These are phyloP conservation scores for Netelia virgata DNA, from an alignment of 2,888 invertebrate species.

Conservation along the genomic window DNA sequence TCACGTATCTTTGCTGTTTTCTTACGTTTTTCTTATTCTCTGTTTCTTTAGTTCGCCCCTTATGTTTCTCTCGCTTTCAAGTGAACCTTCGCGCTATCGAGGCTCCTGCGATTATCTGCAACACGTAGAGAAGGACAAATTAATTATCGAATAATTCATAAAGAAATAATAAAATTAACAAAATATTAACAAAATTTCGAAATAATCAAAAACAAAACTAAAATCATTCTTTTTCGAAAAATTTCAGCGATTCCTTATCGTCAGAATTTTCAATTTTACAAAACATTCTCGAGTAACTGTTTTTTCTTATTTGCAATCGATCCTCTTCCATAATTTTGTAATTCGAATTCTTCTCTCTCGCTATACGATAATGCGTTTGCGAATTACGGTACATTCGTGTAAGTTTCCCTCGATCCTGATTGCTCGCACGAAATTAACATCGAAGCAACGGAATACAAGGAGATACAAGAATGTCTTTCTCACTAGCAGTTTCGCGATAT, in stretches of 20 bases:
- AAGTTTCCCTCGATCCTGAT: slow-evolving; percentile 7
- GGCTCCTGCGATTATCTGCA: slow-evolving; percentile 47
- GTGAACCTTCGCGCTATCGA: not conserved
- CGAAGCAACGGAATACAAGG: slow-evolving; percentile 21
- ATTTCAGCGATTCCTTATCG: no score
- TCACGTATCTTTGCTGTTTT: not conserved
- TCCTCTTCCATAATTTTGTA: not conserved
- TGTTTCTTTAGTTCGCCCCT: not conserved
- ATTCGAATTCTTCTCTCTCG: not conserved
- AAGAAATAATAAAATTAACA: no score
- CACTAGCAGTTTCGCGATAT: slow-evolving; percentile 19
- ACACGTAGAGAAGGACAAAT: slow-evolving; percentile 4
- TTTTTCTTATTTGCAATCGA: not conserved
- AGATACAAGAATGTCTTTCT: slow-evolving; percentile 47
- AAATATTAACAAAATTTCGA: no score
- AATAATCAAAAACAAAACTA: no score
- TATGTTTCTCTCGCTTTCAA: slow-evolving; percentile 2
- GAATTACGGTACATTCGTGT: not conserved
- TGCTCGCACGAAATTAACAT: slow-evolving; percentile 38
- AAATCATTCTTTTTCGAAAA: no score
- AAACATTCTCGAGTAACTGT: not conserved
- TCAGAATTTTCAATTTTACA: not conserved
- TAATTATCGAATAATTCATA: not conserved
- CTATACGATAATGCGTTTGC: slow-evolving; percentile 1
- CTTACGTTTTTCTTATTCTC: slow-evolving; percentile 10